A percentile compares a stretch with the other conserved stretches of the same genome.
Conservation (phyloP, 2,888 invertebrate species). For the Xestobium rufovillosum region DNA sequence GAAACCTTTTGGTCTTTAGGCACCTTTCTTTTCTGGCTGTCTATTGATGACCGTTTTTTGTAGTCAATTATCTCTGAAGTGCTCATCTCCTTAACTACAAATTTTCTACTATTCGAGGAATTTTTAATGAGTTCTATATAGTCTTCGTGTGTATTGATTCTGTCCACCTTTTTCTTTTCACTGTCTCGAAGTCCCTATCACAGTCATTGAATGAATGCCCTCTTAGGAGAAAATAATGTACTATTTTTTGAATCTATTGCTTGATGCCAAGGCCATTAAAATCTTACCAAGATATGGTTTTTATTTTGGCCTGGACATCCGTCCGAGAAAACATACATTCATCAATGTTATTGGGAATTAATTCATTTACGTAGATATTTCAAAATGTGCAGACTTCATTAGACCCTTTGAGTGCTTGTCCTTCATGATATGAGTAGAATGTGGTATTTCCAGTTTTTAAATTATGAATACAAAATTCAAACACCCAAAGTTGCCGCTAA, state of each 20-base stretch:
- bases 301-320: no score
- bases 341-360: no score
- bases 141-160: constrained; percentile 1
- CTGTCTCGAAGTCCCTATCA: neutral
- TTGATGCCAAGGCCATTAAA: no score
- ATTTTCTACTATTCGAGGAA: constrained; percentile 1
- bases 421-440: constrained; percentile 16
- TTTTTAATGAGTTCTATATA: constrained; percentile 1
- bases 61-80: no score
- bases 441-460: constrained; percentile 11
- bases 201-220: constrained; percentile 2
- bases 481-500: neutral
- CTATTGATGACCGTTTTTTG: neutral
- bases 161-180: constrained; percentile 1
- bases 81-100: neutral
- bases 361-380: no score
- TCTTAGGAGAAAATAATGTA: constrained; percentile 7
- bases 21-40: constrained; percentile 1
- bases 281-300: no score
- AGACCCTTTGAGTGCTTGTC: constrained; percentile 12
- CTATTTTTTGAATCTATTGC: constrained; percentile 3
- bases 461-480: constrained; percentile 18
- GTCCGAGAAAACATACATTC: no score
- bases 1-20: constrained; percentile 4
- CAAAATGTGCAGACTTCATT: constrained; percentile 14